A percentile compares a stretch with the other conserved stretches of the same genome.
These are phyloP conservation scores for Cryptosula pallasiana DNA, from an alignment of 2,888 invertebrate species.

Conservation along the genomic window DNA sequence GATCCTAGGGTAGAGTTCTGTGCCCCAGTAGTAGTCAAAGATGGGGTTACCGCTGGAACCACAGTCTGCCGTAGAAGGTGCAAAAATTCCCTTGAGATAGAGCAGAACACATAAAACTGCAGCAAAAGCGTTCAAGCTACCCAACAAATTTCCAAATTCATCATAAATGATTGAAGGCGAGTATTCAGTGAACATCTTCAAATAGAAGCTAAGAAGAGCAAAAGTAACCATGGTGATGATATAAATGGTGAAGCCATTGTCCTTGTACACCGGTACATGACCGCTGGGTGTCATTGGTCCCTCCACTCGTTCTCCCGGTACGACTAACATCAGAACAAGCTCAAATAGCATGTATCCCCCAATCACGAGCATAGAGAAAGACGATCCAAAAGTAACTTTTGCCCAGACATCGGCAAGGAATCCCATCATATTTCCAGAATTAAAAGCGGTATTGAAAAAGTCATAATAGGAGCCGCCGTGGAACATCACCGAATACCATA, in stretches of 20 bases:
- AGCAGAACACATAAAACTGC: conserved; percentile 52
- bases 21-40: conserved; percentile 61
- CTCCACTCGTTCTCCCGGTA: conserved; percentile 51
- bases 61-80: conserved; percentile 48
- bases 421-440: conserved; percentile 30
- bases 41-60: conserved; percentile 53
- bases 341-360: conserved; percentile 51
- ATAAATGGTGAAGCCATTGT: conserved; percentile 58
- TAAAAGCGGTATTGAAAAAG: conserved; percentile 29
- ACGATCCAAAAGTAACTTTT: conserved; percentile 35
- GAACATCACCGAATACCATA: conserved; percentile 38
- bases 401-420: conserved; percentile 41
- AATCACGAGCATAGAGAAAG: conserved; percentile 36
- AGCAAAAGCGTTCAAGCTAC: conserved; percentile 54
- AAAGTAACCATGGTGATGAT: conserved; percentile 52
- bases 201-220: conserved; percentile 37
- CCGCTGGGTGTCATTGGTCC: conserved; percentile 57
- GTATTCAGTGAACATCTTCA: conserved; percentile 41
- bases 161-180: conserved; percentile 53
- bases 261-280: conserved; percentile 54
- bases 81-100: conserved; percentile 49
- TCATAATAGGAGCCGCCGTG: conserved; percentile 39
- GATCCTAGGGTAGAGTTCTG: conserved; percentile 59
- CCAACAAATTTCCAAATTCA: conserved; percentile 55
- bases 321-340: conserved; percentile 51